Conservation (phyloP, 2,113 vertebrate species). For the Ceuthmochares aereus region DNA sequence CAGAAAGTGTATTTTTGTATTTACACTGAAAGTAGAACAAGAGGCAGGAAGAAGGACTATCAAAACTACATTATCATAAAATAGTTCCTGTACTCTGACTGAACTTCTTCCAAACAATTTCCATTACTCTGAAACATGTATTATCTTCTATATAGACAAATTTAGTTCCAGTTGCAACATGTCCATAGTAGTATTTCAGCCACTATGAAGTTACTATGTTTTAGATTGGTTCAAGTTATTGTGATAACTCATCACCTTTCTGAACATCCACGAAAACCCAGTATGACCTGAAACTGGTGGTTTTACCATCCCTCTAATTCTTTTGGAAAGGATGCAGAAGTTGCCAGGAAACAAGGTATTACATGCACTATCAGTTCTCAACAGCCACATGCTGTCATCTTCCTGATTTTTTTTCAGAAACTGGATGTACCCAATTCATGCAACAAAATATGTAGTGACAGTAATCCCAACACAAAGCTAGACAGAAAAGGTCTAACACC, state of each 20-base stretch:
- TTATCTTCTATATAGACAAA: neutral
- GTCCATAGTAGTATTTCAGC: neutral
- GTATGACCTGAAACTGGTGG: accelerated
- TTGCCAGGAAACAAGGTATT: neutral
- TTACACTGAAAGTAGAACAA: neutral
- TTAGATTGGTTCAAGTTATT: neutral
- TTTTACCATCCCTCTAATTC: neutral
- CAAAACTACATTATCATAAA: neutral
- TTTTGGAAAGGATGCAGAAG: neutral
- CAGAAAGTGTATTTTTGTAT: neutral
- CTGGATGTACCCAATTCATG: neutral
- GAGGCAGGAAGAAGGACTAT: neutral
- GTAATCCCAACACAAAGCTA: neutral
- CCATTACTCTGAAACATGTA: neutral
- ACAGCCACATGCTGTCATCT: neutral
- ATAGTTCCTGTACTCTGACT: neutral
- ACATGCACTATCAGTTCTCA: neutral
- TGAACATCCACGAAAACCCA: neutral
- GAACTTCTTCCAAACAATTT: neutral
- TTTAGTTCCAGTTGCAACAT: neutral
- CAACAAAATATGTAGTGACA: neutral
- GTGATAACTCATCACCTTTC: neutral
- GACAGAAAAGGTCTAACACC: neutral
- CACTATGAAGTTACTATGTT: neutral
- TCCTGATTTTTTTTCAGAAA: neutral